Base-by-base conservation (phyloP, 2,113 vertebrate genomes). In the Cryptomyrus ogoouensis region DNA sequence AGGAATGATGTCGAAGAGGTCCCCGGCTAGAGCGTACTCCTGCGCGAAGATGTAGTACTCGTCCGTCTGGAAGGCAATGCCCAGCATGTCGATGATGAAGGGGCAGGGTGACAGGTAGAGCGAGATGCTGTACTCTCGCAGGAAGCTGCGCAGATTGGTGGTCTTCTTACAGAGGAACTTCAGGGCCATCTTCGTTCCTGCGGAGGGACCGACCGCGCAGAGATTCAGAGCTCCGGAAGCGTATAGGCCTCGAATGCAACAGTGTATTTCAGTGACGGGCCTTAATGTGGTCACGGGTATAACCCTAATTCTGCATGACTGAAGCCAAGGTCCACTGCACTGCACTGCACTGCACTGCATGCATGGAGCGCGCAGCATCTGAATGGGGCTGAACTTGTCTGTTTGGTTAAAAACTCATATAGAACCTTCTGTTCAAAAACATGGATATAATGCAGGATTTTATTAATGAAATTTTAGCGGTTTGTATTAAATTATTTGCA, bases 1-100 rank as follows among this genome's bases (percentile, higher is more conserved):
- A 1, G 96, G 96, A 89, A 97, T 97, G 91, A 97, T 96, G 93
- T 97, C 96, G 1, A 97, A 97, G 56, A 97, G 95, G 88, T 97
- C 96, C 2, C 96, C 96, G 0, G 96, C 96, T n/a, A 95, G 91
- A 0, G 96, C 96, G 12, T 95, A 96, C 94, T 97, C 96, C 91
- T 96, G 96, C 35, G 96, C 96, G 46, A 97, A 97, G 93, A 96
- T 93, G 91, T 96, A 97, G 93, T 94, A 96, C 13, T 97, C 96
- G 7, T 96, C 95, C 0, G 96, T 97, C 62, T 97, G 95, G 27
- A 97, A 96, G 92, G 95, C 94, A 17, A 96, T 96, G 86, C 96
- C 96, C 8, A 94, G 95, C 95, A 96, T 96, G 94, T 95, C 96
- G 92, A 97, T 97, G 93, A 97, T 96, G 93, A 96, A 96, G 5